Conservation (phyloP, 2,888 invertebrate genomes). For the Drosophila fulvimacula region DNA sequence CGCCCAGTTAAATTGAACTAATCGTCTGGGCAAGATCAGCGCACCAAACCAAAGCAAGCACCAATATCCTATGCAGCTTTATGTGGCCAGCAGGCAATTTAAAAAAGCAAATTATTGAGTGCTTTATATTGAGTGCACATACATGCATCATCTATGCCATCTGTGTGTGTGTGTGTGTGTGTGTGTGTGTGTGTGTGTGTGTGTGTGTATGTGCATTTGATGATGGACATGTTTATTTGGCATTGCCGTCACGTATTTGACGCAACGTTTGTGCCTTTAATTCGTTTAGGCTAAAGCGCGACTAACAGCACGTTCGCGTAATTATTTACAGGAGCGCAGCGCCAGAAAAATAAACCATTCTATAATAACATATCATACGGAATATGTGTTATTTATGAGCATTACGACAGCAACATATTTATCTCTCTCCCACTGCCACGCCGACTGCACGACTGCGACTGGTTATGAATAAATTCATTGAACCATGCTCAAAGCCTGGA, state of each 20-base stretch:
- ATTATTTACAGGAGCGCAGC: slow-evolving; percentile 74
- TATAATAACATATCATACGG: slow-evolving; percentile 65
- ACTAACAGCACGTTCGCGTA: slow-evolving; percentile 65
- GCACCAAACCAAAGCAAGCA: background rate
- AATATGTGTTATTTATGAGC: slow-evolving; percentile 71
- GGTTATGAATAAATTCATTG: slow-evolving; percentile 67
- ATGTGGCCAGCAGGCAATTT: slow-evolving; percentile 70
- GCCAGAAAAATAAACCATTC: slow-evolving; percentile 55
- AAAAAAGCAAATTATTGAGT: slow-evolving; percentile 74
- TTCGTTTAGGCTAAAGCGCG: slow-evolving; percentile 70
- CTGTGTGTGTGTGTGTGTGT: slow-evolving; percentile 1
- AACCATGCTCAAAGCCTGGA: slow-evolving; percentile 1
- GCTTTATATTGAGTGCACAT: slow-evolving; percentile 63
- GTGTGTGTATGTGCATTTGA: slow-evolving; percentile 8
- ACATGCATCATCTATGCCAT: slow-evolving; percentile 13
- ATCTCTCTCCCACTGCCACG: slow-evolving; percentile 43
- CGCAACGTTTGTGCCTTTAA: slow-evolving; percentile 79
- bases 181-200: background rate
- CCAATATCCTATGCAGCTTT: slow-evolving; percentile 74
- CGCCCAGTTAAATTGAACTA: slow-evolving; percentile 75
- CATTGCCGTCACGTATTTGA: slow-evolving; percentile 79
- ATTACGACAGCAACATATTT: slow-evolving; percentile 67
- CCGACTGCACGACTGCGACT: slow-evolving; percentile 12
- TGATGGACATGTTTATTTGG: slow-evolving; percentile 47
- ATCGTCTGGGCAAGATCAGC: slow-evolving; percentile 67